phyloP scores from a whole-genome alignment of 2,888 invertebrate genomes.

The Drosophila neonasuta region DNA sequence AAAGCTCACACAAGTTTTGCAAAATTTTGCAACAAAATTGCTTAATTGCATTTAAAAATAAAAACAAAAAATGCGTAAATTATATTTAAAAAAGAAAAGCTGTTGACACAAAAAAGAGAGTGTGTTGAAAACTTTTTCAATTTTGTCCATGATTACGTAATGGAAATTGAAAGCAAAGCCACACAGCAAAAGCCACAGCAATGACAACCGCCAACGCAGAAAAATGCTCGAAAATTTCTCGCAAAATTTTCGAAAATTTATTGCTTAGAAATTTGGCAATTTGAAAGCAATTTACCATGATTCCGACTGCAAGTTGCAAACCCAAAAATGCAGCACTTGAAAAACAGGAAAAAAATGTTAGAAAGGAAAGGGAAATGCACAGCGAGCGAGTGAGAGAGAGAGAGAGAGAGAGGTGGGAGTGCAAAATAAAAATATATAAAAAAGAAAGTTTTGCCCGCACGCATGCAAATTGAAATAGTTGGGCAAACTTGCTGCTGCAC shows the following conservation, averaged over 20 bases:
- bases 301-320: constrained; percentile 17
- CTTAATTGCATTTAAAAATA: background rate
- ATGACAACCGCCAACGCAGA: background rate
- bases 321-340: constrained; percentile 18
- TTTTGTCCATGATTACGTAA: background rate
- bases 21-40: background rate
- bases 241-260: constrained; percentile 14
- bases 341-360: constrained; percentile 4
- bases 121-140: constrained; percentile 1
- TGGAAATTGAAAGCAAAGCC: background rate
- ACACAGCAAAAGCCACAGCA: background rate
- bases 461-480: constrained; percentile 61
- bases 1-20: background rate
- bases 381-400: too few relatives aligned
- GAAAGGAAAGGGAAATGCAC: constrained; percentile 1
- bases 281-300: constrained; percentile 30
- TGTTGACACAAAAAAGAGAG: too few relatives aligned
- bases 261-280: constrained; percentile 28
- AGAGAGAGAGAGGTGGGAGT: background rate
- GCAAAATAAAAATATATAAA: constrained; percentile 20
- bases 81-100: too few relatives aligned
- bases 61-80: background rate
- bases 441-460: constrained; percentile 38
- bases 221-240: constrained; percentile 5
- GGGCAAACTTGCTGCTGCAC: constrained; percentile 31